These are phyloP conservation scores for Xestoiulus laeticollis DNA, from an alignment of 2,888 invertebrate species.

Conservation along the genomic window DNA sequence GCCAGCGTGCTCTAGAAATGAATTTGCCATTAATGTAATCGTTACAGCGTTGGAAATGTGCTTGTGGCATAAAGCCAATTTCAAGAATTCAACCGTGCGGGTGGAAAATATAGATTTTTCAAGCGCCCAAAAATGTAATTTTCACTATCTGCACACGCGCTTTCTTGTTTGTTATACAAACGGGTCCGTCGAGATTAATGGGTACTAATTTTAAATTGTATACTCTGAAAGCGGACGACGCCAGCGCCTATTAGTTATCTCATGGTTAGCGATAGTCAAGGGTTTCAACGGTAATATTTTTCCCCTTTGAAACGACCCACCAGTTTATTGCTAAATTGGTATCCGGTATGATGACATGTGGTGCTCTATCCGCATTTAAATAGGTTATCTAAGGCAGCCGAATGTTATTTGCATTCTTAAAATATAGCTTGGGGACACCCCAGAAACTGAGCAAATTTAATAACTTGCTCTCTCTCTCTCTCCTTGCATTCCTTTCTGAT, in stretches of 20 bases:
- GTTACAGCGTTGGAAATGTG: background rate
- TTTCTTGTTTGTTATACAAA: background rate
- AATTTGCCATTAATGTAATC: conserved; percentile 38
- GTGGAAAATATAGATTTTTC: background rate
- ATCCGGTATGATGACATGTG: background rate
- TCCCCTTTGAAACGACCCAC: background rate
- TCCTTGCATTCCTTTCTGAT: no score
- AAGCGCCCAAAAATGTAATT: background rate
- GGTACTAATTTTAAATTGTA: background rate
- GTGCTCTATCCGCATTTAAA: background rate
- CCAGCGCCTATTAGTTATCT: background rate
- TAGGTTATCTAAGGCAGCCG: background rate
- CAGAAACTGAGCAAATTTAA: background rate
- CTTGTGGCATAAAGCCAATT: conserved; percentile 13
- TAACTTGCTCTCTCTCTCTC: no score
- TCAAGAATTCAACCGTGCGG: background rate
- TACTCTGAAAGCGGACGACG: background rate
- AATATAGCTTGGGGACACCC: no score
- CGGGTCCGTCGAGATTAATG: background rate
- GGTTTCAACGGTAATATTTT: background rate
- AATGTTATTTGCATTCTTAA: background rate
- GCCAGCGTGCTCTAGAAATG: background rate
- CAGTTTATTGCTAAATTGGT: background rate
- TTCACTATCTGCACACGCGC: background rate
- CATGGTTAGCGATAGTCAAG: background rate